These are phyloP conservation scores for Alaudala cheleensis DNA, from an alignment of 2,113 vertebrate species.

Conservation along the genomic window DNA sequence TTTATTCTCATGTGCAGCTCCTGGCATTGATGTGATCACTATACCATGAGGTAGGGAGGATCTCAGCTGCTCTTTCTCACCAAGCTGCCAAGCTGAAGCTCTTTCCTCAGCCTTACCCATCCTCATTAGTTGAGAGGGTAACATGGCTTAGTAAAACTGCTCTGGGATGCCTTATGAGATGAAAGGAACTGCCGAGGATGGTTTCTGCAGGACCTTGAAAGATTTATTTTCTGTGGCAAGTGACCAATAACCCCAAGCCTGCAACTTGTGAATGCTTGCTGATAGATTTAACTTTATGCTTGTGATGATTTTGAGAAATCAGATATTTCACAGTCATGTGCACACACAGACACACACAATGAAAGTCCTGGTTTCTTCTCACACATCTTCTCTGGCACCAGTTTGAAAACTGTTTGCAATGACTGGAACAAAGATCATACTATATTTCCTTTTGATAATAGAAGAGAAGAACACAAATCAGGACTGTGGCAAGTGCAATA, in stretches of 20 bases:
- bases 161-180: background rate
- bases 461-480: background rate
- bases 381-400: background rate
- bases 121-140: background rate
- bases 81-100: background rate
- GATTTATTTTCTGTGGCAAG: background rate
- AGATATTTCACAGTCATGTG: background rate
- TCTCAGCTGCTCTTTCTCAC: conserved; percentile 1
- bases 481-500: background rate
- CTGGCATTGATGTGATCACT: conserved; percentile 17
- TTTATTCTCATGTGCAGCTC: conserved; percentile 9
- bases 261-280: background rate
- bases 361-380: background rate
- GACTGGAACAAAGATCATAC: background rate
- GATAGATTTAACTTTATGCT: background rate
- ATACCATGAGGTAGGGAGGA: background rate
- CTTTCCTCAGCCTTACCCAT: background rate
- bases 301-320: background rate
- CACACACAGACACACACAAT: background rate
- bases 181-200: background rate
- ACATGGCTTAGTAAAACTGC: background rate
- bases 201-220: background rate
- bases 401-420: background rate
- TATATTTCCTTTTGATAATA: background rate
- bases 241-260: background rate